Evolutionary conservation across 1,140 invertebrate genomes (phyloP).

Genomic region (Megalopta genalis): DNA sequence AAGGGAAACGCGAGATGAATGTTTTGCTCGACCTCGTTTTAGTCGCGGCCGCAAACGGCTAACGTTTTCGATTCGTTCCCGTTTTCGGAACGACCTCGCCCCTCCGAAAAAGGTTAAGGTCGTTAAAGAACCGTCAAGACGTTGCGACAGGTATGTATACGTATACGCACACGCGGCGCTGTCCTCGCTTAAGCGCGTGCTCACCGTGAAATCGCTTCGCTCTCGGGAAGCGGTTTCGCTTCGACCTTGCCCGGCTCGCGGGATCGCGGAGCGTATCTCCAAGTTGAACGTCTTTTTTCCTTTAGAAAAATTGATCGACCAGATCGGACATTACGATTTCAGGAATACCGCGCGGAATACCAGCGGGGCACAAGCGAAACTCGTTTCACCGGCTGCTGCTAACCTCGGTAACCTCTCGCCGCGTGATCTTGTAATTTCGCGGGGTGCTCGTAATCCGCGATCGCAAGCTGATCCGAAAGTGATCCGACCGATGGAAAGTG

Average conservation of each 20-base stretch:
- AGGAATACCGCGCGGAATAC: no score
- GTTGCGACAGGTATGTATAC: constrained; percentile 56
- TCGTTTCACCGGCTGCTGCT: no score
- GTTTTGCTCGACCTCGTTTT: constrained; percentile 1
- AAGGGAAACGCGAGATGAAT: not conserved
- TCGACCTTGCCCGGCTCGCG: not conserved
- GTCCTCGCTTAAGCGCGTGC: constrained; percentile 22
- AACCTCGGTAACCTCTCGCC: no score
- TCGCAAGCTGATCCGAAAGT: no score
- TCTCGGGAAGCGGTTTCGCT: constrained; percentile 5
- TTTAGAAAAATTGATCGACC: not conserved
- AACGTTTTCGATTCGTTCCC: constrained; percentile 19
- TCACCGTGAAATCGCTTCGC: constrained; percentile 21
- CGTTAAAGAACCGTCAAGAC: constrained; percentile 65
- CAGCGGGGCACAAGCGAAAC: no score
- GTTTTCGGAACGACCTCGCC: constrained; percentile 39
- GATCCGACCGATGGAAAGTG: no score
- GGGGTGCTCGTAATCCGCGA: no score
- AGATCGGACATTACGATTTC: no score
- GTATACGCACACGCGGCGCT: constrained; percentile 7
- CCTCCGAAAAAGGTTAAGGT: constrained; percentile 72
- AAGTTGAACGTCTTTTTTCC: not conserved
- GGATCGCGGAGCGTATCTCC: no score
- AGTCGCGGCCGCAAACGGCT: constrained; percentile 59
- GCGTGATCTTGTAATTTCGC: no score